A percentile compares a stretch with the other conserved stretches of the same genome.
Conservation (phyloP, 2,797 vertebrate genomes). For the Falco cherrug region DNA sequence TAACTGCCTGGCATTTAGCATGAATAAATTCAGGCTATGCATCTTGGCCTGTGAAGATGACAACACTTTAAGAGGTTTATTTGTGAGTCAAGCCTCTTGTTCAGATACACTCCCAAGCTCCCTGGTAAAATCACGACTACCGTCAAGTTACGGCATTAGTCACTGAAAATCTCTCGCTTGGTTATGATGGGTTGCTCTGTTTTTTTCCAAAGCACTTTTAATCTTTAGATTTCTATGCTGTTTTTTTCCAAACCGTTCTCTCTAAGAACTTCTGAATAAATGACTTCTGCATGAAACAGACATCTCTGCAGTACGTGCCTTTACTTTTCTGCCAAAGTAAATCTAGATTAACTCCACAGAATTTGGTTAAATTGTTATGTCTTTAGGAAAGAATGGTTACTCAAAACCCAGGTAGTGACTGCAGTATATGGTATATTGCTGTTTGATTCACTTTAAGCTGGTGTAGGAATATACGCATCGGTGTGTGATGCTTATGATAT, state of each 20-base stretch:
- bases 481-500: neutral
- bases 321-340: neutral
- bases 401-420: neutral
- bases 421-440: neutral
- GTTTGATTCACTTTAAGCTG: neutral
- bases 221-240: neutral
- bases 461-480: neutral
- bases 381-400: neutral
- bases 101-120: neutral
- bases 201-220: neutral
- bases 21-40: neutral
- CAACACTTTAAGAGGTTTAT: neutral
- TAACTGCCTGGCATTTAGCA: neutral
- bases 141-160: neutral
- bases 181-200: neutral
- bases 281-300: neutral
- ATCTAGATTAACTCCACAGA: neutral
- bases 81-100: conserved; percentile 4
- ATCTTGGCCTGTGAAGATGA: neutral
- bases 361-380: neutral
- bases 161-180: neutral
- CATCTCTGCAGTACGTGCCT: neutral
- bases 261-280: neutral
- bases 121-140: neutral
- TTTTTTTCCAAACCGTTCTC: neutral